phyloP scores from a whole-genome alignment of 2,113 vertebrate genomes.

The Rhea pennata region DNA sequence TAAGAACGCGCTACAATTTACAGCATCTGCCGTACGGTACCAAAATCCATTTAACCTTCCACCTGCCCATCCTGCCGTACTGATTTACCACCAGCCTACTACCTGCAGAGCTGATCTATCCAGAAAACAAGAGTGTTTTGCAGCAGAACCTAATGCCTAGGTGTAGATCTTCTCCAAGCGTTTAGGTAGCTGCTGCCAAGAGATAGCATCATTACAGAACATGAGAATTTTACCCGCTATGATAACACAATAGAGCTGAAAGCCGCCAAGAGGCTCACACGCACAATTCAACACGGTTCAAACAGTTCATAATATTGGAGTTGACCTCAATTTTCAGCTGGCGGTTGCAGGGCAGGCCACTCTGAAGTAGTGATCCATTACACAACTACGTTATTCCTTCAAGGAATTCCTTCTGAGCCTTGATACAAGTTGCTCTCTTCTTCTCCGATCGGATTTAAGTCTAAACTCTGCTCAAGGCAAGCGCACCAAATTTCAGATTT shows the following conservation, averaged over 20 bases:
- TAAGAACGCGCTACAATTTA: rapidly evolving
- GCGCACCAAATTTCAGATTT: not conserved
- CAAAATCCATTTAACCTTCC: not conserved
- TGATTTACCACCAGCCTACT: not conserved
- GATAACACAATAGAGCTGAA: not conserved
- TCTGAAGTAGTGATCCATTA: rapidly evolving
- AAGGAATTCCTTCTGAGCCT: not conserved
- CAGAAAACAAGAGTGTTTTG: not conserved
- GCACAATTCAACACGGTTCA: not conserved
- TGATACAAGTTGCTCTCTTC: not conserved
- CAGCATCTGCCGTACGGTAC: not conserved
- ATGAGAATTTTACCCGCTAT: not conserved
- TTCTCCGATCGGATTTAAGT: not conserved
- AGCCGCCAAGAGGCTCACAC: not conserved
- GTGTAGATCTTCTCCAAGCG: not conserved
- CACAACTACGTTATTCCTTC: not conserved
- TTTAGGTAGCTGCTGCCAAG: not conserved
- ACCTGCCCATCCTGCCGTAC: not conserved
- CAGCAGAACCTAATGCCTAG: not conserved
- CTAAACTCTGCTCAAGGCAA: not conserved
- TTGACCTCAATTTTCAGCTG: not conserved
- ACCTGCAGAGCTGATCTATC: too few species aligned
- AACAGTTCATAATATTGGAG: not conserved
- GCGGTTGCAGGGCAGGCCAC: rapidly evolving
- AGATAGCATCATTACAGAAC: not conserved